Conservation (phyloP, 2,113 vertebrate species). For the Zosterops lateralis region DNA sequence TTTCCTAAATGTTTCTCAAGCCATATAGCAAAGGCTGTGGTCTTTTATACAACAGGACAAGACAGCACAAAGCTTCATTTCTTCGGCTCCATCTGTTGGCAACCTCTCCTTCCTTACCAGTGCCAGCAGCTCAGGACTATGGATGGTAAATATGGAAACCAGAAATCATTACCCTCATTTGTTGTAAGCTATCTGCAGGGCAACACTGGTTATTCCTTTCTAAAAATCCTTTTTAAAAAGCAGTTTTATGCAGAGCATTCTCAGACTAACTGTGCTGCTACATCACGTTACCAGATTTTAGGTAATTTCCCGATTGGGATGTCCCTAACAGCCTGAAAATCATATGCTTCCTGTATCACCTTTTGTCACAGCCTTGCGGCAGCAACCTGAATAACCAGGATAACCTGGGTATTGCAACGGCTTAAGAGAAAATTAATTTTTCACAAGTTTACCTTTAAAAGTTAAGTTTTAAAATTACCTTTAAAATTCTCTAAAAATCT, state of each 20-base stretch:
- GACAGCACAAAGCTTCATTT: background rate
- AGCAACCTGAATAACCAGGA: background rate
- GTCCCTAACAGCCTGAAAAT: background rate
- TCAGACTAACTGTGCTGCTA: background rate
- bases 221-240: background rate
- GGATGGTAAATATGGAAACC: background rate
- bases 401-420: background rate
- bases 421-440: background rate
- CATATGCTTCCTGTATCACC: background rate
- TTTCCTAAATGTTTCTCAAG: background rate
- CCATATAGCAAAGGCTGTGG: background rate
- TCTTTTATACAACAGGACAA: background rate
- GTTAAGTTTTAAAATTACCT: background rate
- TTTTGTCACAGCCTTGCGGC: background rate
- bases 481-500: background rate
- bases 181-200: background rate
- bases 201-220: background rate
- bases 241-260: background rate
- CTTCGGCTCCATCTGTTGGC: background rate
- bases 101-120: background rate
- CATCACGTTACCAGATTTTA: background rate
- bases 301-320: background rate
- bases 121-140: background rate
- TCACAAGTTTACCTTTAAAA: background rate
- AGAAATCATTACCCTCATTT: background rate